Evolutionary conservation across 2,888 invertebrate species (phyloP).

Genomic region (Cephus runcator): DNA sequence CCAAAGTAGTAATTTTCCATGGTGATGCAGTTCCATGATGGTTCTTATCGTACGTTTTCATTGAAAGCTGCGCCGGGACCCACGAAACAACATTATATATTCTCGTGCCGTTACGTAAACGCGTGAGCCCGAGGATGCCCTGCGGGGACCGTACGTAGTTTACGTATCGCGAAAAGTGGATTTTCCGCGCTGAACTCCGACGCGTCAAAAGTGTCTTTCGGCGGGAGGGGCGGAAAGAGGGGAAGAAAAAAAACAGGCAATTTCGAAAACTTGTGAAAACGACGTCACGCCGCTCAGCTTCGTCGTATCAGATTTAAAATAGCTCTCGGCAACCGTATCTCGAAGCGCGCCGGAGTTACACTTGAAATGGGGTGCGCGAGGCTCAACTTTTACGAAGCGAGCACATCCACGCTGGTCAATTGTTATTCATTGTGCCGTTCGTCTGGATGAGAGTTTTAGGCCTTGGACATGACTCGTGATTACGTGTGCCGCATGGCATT

Average conservation of each 20-base stretch:
- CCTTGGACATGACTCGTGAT: neutral
- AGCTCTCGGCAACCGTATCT: neutral
- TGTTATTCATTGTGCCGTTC: neutral
- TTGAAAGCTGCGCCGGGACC: neutral
- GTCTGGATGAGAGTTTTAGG: neutral
- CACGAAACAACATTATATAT: too few relatives aligned
- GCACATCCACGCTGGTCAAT: neutral
- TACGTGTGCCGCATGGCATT: neutral
- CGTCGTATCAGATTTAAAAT: neutral
- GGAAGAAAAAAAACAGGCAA: neutral
- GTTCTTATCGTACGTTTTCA: neutral
- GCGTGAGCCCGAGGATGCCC: neutral
- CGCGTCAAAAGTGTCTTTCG: neutral
- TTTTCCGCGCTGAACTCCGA: neutral
- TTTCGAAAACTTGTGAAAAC: neutral
- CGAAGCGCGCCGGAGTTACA: neutral
- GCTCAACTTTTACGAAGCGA: neutral
- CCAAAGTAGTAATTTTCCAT: constrained; percentile 36
- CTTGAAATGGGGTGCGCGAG: neutral
- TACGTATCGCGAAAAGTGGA: neutral
- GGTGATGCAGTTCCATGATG: constrained; percentile 34
- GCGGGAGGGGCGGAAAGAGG: neutral
- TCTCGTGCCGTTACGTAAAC: neutral
- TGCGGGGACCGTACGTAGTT: neutral
- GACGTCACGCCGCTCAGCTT: neutral